Evolutionary conservation across 2,888 invertebrate genomes (phyloP), one percentile per base, ranked within the genome.

Genomic region (Elegia similella): DNA sequence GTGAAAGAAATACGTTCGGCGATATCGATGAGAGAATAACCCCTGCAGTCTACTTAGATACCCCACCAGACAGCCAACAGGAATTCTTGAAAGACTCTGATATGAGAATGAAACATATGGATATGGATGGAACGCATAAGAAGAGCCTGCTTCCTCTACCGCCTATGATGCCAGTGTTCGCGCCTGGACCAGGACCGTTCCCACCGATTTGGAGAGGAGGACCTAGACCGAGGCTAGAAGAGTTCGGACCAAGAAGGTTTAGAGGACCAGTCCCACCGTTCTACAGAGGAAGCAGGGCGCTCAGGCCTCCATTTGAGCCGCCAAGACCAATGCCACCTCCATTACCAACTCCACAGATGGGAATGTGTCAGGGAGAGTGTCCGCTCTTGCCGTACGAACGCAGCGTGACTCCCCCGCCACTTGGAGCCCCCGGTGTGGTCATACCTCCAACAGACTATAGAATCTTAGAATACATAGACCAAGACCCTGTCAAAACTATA

Each of bases 401-500:
- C 64, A 38, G 62, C 5, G 68, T 67, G 2, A 78, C 87, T 0
- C 86, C 90, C 0, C 90, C 88, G 0, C 87, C 85, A 0, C 68
- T 92, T 2, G 92, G 92, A 10, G 75, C 88, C 43, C 82, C 91
- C 55, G 71, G 88, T 34, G 66, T 83, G 13, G 58, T 70, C 6
- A 76, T 89, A 34, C 91, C 89, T 2, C 82, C 86, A 0, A 85
- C 90, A 0, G 85, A 88, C 67, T 80, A 72, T 58, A 78, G 72
- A 61, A 68, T 90, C 16, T 54, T 92, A 29, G 92, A 92, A 57
- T 92, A 84, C 63, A 88, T 92, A 10, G 88, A 90, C 43, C 84
- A 83, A 56, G 96, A 96, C 73, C 94, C 95, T 0, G 95, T 95
- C 66, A 95, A 95, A 68, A 95, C 95, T 6, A 96, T 98, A 38